Base-by-base conservation (phyloP, 1,140 invertebrate genomes). In the Heliconius melpomene region DNA sequence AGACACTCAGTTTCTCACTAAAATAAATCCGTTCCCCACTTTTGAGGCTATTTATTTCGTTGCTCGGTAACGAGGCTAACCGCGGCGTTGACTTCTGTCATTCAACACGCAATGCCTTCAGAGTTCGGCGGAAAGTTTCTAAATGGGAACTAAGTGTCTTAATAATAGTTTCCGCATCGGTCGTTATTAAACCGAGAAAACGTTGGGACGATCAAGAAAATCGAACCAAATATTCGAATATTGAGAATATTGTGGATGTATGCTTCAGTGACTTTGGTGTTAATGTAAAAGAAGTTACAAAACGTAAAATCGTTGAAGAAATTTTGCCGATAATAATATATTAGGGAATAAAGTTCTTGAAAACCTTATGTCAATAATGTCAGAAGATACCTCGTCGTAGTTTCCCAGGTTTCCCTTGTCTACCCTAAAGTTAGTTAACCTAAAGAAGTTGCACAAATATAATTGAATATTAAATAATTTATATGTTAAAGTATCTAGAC, bases 191-290 rank as follows among this genome's bases (percentile, higher is more conserved):
- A 20, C 29, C 32, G 8, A 75, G 36, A 40, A 75, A 72, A 57
- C 46, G 40, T 32, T 75, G 73, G 73, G 36, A 74, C 23, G 70
- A 80, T 52, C 18, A 32, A 20, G 74, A 73, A 5, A 71, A 52
- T n/a, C 23, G 57, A 13, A 3, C 11, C 20, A 66, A 66, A 26
- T 66, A n/a, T 66, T 66, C 23, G 26, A n/a, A 66, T 66, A 66
- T 66, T 66, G 26, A 26, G 11, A 11, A 60, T 60, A 60, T 60
- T 60, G 9, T 60, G n/a, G 57, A 60, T 60, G 23, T 26, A 26
- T 60, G 57, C 9, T 23, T 23, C 11, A 26, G 3, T 60, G 23
- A 60, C 20, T 60, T 26, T 26, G 57, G 57, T 60, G 23, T 26
- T 26, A 60, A 60, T 26, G 9, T 60, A 74, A 71, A 71, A 23